phyloP scores from a whole-genome alignment of 2,797 vertebrate genomes.

The Urocyon cinereoargenteus region DNA sequence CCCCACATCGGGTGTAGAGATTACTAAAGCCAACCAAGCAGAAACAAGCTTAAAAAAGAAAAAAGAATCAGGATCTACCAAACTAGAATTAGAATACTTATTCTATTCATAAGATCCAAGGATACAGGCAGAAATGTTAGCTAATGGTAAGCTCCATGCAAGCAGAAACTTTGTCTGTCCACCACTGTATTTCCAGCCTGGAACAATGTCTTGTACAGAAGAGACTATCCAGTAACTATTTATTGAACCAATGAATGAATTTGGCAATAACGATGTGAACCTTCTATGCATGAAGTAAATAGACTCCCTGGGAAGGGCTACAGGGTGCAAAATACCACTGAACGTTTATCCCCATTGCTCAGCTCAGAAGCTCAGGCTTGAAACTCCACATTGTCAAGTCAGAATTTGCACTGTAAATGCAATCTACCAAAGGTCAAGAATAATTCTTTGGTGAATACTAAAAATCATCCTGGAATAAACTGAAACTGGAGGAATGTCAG shows the following conservation, averaged over 20 bases:
- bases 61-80: not conserved
- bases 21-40: not conserved
- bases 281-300: not conserved
- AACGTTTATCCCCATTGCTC: not conserved
- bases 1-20: not conserved
- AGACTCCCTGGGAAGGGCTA: not conserved
- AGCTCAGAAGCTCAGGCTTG: not conserved
- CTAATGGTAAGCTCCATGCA: not conserved
- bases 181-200: not conserved
- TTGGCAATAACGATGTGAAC: not conserved
- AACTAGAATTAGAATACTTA: conserved; percentile 47
- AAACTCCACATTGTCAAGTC: not conserved
- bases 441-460: not conserved
- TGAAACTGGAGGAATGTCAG: not conserved
- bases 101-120: conserved; percentile 28
- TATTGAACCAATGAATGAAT: not conserved
- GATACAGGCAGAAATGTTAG: not conserved
- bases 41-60: not conserved
- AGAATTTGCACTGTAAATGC: not conserved
- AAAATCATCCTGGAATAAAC: not conserved
- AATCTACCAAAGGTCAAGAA: not conserved
- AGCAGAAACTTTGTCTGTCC: not conserved
- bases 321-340: not conserved
- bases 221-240: not conserved
- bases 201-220: not conserved